A percentile compares a stretch with the other conserved stretches of the same genome.
Conservation (phyloP, 2,113 vertebrate genomes). For the Aspiorhynchus laticeps region DNA sequence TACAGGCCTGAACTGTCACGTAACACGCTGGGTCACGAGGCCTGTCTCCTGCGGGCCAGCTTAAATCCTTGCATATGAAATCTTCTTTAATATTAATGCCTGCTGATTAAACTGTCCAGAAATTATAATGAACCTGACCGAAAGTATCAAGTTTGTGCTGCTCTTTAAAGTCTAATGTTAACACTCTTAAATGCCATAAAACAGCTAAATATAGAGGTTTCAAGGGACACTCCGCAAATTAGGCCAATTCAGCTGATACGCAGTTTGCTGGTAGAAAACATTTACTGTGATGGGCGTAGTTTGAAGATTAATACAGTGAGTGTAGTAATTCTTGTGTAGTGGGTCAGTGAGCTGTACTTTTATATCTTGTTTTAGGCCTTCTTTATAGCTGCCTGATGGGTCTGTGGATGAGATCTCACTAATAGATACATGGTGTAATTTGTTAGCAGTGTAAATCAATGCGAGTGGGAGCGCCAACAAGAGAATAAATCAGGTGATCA, state of each 20-base stretch:
- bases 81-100: conserved; percentile 16
- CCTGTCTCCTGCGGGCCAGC: background rate
- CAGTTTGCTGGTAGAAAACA: background rate
- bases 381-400: conserved; percentile 6
- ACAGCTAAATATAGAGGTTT: background rate
- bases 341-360: conserved; percentile 15
- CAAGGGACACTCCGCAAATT: background rate
- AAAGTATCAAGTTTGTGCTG: background rate
- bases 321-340: background rate
- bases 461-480: conserved; percentile 7
- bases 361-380: conserved; percentile 27
- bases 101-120: background rate
- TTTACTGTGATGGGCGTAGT: background rate
- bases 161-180: conserved; percentile 13
- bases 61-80: background rate
- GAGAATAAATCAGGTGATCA: conserved; percentile 65
- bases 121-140: background rate
- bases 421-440: conserved; percentile 67
- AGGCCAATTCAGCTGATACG: background rate
- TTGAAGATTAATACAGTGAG: conserved; percentile 27
- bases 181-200: conserved; percentile 14
- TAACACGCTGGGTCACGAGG: background rate
- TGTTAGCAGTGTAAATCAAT: conserved; percentile 67
- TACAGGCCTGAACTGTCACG: background rate
- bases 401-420: conserved; percentile 52